Conservation (phyloP, 2,888 invertebrate species). For the Athetis lepigone region DNA sequence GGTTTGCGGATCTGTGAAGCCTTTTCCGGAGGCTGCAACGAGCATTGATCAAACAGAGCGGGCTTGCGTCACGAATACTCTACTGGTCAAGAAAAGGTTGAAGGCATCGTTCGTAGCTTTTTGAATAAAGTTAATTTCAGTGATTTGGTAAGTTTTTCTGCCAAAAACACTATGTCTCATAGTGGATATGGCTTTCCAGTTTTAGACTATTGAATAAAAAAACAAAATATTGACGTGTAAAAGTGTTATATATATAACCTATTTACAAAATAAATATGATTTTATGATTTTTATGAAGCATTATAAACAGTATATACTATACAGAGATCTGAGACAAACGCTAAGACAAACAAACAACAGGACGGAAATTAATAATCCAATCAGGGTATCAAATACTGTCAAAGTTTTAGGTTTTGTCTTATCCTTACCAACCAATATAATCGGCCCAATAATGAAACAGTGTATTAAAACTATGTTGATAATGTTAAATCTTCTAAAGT, state of each 20-base stretch:
- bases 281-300: no score
- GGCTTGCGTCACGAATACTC: slow-evolving; percentile 28
- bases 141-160: no score
- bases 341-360: background rate
- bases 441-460: background rate
- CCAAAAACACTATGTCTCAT: no score
- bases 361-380: background rate
- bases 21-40: slow-evolving; percentile 71
- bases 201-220: no score
- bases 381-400: background rate
- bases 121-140: slow-evolving; percentile 3
- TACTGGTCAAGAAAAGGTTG: slow-evolving; percentile 41
- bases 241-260: no score
- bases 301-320: no score
- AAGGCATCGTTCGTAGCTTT: slow-evolving; percentile 7
- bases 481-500: slow-evolving; percentile 51
- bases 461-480: slow-evolving; percentile 29
- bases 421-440: slow-evolving; percentile 4
- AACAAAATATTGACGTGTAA: no score
- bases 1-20: slow-evolving; percentile 78
- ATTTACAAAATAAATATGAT: no score
- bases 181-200: no score
- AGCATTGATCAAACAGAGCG: slow-evolving; percentile 73
- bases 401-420: background rate
- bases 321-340: background rate